Evolutionary conservation across 2,888 invertebrate species (phyloP), one percentile per base, ranked within the genome.

Genomic region (Prosopocoilus inquinatus): DNA sequence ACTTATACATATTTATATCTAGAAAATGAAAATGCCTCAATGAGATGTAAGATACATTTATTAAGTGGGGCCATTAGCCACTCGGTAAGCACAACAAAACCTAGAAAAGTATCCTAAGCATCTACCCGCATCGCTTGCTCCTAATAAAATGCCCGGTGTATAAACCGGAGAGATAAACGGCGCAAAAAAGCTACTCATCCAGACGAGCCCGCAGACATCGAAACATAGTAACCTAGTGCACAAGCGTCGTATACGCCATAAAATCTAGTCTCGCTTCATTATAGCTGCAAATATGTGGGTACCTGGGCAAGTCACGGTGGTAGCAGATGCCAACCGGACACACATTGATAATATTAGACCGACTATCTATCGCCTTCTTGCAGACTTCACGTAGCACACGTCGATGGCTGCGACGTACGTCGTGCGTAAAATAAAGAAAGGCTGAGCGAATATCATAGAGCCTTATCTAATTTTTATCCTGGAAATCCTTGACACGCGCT

Each of bases 191-290:
- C 47, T 45, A 51, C n/a, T 32, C 20, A 16, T 34, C 52, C 60
- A 65, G 65, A 65, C 65, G 54, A 54, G 61, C 64, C 62, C 64
- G 63, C 61, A 64, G 64, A 64, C 66, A 53, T 44, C 50, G 55
- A 61, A 62, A 60, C 66, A 66, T 64, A 66, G 63, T 66, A 66
- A 66, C 66, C 66, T 61, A 66, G 58, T 66, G 58, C 63, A 63
- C 55, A 59, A 50, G 61, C 48, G 58, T 38, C 53, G 53, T 35
- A 54, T 47, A 34, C 41, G 54, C 43, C 39, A 56, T 59, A 59
- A 59, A 58, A 63, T 59, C 60, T 59, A 63, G 57, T 55, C 59
- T 58, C 53, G 60, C 39, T 50, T 55, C 50, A 64, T 65, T 64
- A 63, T 58, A 47, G 55, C 55, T 55, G 53, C 58, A 56, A 53